Conservation (phyloP, 2,797 vertebrate genomes). For the Rhabdophis nuchalis region DNA sequence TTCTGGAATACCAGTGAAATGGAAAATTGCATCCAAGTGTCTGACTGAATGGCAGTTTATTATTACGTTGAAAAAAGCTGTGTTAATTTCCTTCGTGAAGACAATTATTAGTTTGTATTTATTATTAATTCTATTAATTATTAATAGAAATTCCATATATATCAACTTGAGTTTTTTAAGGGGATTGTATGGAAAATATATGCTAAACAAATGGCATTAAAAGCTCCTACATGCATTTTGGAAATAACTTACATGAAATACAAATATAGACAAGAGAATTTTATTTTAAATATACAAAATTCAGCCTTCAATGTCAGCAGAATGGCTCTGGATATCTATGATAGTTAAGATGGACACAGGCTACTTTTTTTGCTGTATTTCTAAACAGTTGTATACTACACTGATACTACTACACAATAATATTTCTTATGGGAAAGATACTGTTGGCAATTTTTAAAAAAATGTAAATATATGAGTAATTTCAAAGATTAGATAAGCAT, state of each 20-base stretch:
- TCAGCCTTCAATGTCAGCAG: background rate
- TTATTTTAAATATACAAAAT: rapidly evolving
- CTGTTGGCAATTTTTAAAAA: background rate
- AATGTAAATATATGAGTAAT: background rate
- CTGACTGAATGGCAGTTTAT: background rate
- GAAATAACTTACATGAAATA: background rate
- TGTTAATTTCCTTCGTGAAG: background rate
- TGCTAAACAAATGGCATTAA: background rate
- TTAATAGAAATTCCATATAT: background rate
- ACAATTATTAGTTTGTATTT: background rate
- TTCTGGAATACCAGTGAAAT: background rate
- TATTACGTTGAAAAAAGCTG: background rate
- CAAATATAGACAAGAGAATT: background rate
- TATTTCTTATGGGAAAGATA: background rate
- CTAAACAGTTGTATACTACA: background rate
- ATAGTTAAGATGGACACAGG: background rate
- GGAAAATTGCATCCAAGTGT: background rate
- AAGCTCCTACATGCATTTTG: background rate
- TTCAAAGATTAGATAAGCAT: background rate
- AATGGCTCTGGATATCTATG: constrained; percentile 14
- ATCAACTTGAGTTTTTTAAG: rapidly evolving
- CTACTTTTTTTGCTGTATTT: background rate
- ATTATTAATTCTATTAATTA: background rate
- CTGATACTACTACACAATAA: background rate
- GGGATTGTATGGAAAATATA: background rate